Evolutionary conservation across 2,797 vertebrate genomes (phyloP).

Genomic region (Melanogrammus aeglefinus): DNA sequence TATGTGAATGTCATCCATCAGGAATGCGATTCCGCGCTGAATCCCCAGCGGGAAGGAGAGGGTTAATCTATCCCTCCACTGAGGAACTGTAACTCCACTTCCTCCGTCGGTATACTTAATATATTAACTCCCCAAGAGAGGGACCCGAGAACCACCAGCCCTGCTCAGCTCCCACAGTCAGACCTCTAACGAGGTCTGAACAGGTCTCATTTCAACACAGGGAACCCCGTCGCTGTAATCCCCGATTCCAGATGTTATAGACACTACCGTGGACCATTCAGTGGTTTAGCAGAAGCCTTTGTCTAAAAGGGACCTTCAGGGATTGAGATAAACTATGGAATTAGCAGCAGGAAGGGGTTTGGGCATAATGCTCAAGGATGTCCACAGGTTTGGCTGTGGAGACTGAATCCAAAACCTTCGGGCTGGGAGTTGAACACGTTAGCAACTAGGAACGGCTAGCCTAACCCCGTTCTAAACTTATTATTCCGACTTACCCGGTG

Average conservation of each 20-base stretch:
- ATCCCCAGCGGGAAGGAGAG: not conserved
- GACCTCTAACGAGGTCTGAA: not conserved
- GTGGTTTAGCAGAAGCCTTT: not conserved
- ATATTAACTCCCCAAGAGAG: slow-evolving; percentile 5
- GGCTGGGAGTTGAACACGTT: not conserved
- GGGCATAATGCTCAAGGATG: not conserved
- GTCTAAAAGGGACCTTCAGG: not conserved
- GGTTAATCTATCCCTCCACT: slow-evolving; percentile 32
- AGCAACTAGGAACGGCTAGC: no score
- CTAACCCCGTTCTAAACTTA: no score
- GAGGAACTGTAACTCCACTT: slow-evolving; percentile 5
- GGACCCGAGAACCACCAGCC: slow-evolving; percentile 13
- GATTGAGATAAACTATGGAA: not conserved
- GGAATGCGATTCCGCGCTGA: slow-evolving; percentile 53
- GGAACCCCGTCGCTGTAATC: not conserved
- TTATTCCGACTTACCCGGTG: no score
- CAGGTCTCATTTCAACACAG: not conserved
- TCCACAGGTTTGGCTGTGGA: not conserved
- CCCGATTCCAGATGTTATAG: not conserved
- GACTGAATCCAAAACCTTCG: not conserved
- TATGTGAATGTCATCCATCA: slow-evolving; percentile 43
- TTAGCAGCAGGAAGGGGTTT: not conserved
- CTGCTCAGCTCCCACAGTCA: not conserved
- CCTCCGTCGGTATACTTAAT: slow-evolving; percentile 1
- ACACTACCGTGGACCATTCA: slow-evolving; percentile 12